Base-by-base conservation (phyloP, 2,888 invertebrate genomes). In the Leptinotarsa peninsularis region DNA sequence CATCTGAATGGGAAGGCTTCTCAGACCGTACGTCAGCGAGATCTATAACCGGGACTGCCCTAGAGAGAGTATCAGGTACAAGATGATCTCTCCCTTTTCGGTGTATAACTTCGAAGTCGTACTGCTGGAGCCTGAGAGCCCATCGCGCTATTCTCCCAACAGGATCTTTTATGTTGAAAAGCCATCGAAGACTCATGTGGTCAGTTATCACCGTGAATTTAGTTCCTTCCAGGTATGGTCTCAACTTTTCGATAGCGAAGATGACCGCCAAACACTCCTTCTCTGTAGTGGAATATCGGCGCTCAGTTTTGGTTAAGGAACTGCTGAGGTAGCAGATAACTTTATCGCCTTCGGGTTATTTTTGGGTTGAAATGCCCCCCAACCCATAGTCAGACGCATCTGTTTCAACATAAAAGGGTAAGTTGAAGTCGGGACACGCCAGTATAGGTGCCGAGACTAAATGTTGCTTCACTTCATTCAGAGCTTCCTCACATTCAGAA, bases 41-140 rank as follows among this genome's bases (percentile, higher is more conserved):
- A 17, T 33, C 49, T 33, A 66, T 21, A 43, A 50, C 5, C 17
- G 21, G 50, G n/a, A 67, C 67, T 13, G 50, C 49, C 43, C 67
- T 49, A 5, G n/a, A 67, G 14, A 67, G 14, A 18, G 50, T 7
- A 18, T 82, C 78, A 2, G 78, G 80, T 18, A 80, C 75, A 0
- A 82, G 54, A 69, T 80, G 78, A 2, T 80, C 77, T 54, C 77
- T 78, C 1, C 74, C 79, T 56, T 81, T 80, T 4, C 77, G 77
- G 60, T 81, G 80, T 0, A 75, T 66, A 1, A 79, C 75, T 4
- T 66, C 74, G 54, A 78, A 79, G 49, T 75, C 10, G 77, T 21
- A 7, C n/a, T 54, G 18, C 54, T 54, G 54, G 7, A 54, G 17
- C 10, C 54, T 54, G 0, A 54, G 54, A n/a, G 69, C 69, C 79